These are phyloP conservation scores for Bostrychus sinensis DNA, from an alignment of 2,113 vertebrate species.

Conservation along the genomic window DNA sequence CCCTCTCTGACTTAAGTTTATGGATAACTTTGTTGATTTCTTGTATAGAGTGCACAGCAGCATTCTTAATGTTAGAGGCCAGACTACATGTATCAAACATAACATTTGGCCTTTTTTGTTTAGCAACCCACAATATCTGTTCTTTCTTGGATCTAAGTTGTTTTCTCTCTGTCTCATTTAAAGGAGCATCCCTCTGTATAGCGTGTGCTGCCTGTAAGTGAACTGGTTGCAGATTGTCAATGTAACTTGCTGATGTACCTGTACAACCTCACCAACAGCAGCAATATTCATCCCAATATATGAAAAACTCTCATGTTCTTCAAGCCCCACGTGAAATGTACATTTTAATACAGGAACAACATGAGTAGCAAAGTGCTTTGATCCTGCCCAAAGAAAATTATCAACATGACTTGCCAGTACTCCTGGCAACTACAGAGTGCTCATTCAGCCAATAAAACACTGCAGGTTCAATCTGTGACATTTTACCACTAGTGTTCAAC, in stretches of 20 bases:
- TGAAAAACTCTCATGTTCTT: slow-evolving; percentile 13
- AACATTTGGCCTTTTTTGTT: slow-evolving; percentile 7
- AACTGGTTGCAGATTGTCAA: slow-evolving; percentile 10
- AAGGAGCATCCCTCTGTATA: not conserved
- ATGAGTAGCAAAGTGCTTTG: not conserved
- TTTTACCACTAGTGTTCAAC: not conserved
- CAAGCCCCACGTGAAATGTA: slow-evolving; percentile 7
- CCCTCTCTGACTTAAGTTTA: slow-evolving; percentile 12
- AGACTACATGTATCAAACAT: slow-evolving; percentile 23
- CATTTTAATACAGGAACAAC: slow-evolving; percentile 11
- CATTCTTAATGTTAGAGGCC: slow-evolving; percentile 20
- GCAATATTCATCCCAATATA: slow-evolving; percentile 13
- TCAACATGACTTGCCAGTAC: slow-evolving; percentile 39
- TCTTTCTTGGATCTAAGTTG: slow-evolving; percentile 29
- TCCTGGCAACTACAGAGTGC: slow-evolving; percentile 5
- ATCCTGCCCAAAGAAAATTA: slow-evolving; percentile 33
- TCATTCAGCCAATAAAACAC: slow-evolving; percentile 31
- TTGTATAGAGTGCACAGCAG: slow-evolving; percentile 17
- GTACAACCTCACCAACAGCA: slow-evolving; percentile 3
- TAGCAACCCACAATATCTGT: slow-evolving; percentile 26
- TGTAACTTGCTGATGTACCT: slow-evolving; percentile 21
- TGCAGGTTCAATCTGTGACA: slow-evolving; percentile 19
- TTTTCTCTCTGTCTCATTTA: slow-evolving; percentile 1
- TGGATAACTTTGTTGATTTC: slow-evolving; percentile 3
- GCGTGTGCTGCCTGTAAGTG: slow-evolving; percentile 1